Percentiles rank a stretch among this genome's conserved stretches.
These are phyloP conservation scores for Sweltsa coloradensis DNA, from an alignment of 1,140 invertebrate genomes.

Conservation along the genomic window DNA sequence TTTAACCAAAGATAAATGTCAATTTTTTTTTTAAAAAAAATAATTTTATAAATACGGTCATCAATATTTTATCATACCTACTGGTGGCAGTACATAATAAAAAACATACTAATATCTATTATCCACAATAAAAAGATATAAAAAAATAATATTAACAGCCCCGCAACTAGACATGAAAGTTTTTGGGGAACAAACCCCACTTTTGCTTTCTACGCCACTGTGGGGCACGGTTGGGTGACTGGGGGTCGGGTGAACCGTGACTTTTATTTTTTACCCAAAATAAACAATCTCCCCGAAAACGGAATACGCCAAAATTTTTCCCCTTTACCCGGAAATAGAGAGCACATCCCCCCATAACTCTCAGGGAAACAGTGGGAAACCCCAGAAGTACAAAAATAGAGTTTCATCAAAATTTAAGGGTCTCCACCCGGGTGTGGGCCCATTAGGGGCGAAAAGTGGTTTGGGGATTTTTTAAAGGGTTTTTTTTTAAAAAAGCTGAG, in stretches of 20 bases:
- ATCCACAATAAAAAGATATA: too few species aligned
- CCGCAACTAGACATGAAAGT: not conserved
- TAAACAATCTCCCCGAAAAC: constrained; percentile 74
- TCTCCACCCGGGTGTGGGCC: too few species aligned
- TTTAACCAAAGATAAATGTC: too few species aligned
- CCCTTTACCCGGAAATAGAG: constrained; percentile 72
- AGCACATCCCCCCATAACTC: constrained; percentile 75
- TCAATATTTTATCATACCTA: too few species aligned
- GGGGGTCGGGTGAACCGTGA: constrained; percentile 70
- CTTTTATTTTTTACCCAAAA: constrained; percentile 44
- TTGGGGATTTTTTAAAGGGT: too few species aligned
- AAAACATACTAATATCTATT: too few species aligned
- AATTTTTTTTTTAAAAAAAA: too few species aligned
- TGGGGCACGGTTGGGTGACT: constrained; percentile 74
- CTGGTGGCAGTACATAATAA: too few species aligned
- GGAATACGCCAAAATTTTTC: constrained; percentile 76
- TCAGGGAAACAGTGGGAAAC: constrained; percentile 84
- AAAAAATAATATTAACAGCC: not conserved
- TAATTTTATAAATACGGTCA: too few species aligned
- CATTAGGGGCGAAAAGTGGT: too few species aligned
- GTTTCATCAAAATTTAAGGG: too few species aligned
- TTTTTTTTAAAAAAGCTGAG: too few species aligned
- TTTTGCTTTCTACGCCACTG: constrained; percentile 85
- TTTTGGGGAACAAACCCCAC: constrained; percentile 22
- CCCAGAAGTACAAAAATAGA: constrained; percentile 22